A percentile compares a stretch with the other conserved stretches of the same genome.
Evolutionary conservation across 2,888 invertebrate species (phyloP).

Genomic region (Conchocele bisecta): DNA sequence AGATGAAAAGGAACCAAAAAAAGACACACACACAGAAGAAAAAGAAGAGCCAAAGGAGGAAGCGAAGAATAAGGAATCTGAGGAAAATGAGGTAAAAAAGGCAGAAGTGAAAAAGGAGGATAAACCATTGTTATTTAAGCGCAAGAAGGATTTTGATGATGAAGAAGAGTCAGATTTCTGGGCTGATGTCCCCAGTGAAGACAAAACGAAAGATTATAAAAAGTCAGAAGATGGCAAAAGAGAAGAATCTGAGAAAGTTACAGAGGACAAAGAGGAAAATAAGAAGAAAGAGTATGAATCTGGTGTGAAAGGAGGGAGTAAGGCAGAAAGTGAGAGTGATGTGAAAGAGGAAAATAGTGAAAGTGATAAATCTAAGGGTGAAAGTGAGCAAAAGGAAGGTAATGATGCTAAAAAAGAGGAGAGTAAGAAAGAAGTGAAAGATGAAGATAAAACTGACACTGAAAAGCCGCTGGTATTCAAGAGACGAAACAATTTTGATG

Average conservation of each 20-base stretch:
- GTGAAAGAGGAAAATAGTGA: background rate
- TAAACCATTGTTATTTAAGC: slow-evolving; percentile 26
- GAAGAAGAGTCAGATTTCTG: slow-evolving; percentile 36
- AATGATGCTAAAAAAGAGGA: background rate
- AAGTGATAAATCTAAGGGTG: background rate
- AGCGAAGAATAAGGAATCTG: background rate
- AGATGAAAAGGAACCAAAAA: background rate
- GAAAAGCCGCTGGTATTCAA: background rate
- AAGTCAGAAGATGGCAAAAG: background rate
- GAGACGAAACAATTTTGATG: background rate
- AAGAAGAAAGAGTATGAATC: slow-evolving; percentile 10
- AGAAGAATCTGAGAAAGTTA: slow-evolving; percentile 1
- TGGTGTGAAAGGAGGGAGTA: background rate
- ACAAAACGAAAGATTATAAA: background rate
- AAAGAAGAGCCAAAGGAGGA: background rate
- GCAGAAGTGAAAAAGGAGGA: slow-evolving; percentile 7
- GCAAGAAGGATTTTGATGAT: slow-evolving; percentile 25
- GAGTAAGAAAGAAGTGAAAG: background rate
- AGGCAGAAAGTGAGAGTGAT: background rate
- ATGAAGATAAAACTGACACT: background rate
- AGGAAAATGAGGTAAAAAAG: slow-evolving; percentile 1
- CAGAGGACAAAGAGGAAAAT: background rate
- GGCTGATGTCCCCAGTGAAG: slow-evolving; percentile 17
- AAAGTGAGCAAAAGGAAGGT: background rate
- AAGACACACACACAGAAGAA: background rate